Base-by-base conservation (phyloP, 2,113 vertebrate genomes). In the Poecile atricapillus region DNA sequence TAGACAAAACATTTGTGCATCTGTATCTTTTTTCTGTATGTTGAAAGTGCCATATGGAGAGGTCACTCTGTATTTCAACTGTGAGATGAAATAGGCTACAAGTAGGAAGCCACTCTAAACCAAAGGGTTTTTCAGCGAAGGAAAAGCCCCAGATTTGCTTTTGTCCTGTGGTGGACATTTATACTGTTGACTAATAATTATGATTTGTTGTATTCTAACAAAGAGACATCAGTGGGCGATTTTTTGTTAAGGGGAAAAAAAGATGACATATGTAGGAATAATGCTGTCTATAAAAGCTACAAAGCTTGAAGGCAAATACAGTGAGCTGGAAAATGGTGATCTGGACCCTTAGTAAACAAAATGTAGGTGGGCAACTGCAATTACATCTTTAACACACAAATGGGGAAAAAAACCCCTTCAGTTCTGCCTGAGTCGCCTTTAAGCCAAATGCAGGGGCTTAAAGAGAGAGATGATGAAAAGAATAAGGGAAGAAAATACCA, bases 41-140 rank as follows among this genome's bases (percentile, higher is more conserved):
- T 90, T 88, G 65, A 13, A 87, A 78, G 52, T 82, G 52, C 93
- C 90, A 83, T 94, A 83, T 92, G 94, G 94, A 91, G 65, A 82
- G 80, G 89, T 94, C 89, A 64, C 37, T 80, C 67, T 80, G 2
- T 67, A 27, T 92, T 95, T 94, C 74, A 56, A 8, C 39, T 89
- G 80, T 52, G 52, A 87, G 76, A 74, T 78, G 52, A 92, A 93
- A 37, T 63, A 81, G 56, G 73, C 52, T 59, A 18, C 47, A 84
- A 87, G 76, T 37, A 83, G 91, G 64, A 92, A 89, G 71, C 44
- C 28, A 25, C 25, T 83, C 52, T 63, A 43, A 89, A 92, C 59
- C 69, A 71, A 78, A 53, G 53, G 25, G 11, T 6, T 95, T 92
- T 84, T 79, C 28, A 78, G 60, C 1, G 7, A 15, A 27, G 82